These are phyloP conservation scores for Cephus spinipes DNA, from an alignment of 2,888 invertebrate genomes.

Conservation along the genomic window DNA sequence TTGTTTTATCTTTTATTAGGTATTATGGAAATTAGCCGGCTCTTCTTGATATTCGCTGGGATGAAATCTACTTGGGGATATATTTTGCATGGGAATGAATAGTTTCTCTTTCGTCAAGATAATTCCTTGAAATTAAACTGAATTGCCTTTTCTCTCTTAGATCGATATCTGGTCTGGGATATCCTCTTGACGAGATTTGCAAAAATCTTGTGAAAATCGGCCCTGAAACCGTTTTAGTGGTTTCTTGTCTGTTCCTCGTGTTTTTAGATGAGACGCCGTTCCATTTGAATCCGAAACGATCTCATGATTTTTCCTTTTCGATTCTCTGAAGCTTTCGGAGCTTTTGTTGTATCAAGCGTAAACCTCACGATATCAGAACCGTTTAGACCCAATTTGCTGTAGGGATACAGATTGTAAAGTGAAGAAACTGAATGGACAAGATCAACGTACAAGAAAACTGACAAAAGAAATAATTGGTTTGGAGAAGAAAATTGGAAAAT, in stretches of 20 bases:
- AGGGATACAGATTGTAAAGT: not conserved
- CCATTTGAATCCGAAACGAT: not conserved
- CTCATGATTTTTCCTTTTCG: not conserved
- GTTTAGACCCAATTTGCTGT: not conserved
- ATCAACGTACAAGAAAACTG: not conserved
- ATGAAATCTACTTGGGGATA: not conserved
- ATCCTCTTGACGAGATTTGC: slow-evolving; percentile 5
- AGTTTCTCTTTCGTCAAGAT: slow-evolving; percentile 15
- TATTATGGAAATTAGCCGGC: not conserved
- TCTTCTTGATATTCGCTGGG: not conserved
- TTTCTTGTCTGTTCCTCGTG: not conserved
- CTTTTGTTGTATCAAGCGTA: not conserved
- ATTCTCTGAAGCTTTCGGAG: not conserved
- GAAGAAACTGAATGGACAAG: not conserved
- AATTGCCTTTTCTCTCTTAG: slow-evolving; percentile 8
- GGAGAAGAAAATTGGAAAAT: not conserved
- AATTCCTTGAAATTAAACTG: slow-evolving; percentile 35
- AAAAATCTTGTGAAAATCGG: not conserved
- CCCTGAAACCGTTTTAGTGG: not conserved
- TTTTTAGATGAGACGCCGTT: not conserved
- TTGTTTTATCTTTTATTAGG: too few species aligned
- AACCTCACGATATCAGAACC: not conserved
- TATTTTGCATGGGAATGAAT: slow-evolving; percentile 11
- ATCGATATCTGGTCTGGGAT: slow-evolving; percentile 28
- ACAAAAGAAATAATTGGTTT: not conserved